A percentile compares a stretch with the other conserved stretches of the same genome.
Conservation (phyloP, 2,888 invertebrate species). For the Caenorhabditis sp. region DNA sequence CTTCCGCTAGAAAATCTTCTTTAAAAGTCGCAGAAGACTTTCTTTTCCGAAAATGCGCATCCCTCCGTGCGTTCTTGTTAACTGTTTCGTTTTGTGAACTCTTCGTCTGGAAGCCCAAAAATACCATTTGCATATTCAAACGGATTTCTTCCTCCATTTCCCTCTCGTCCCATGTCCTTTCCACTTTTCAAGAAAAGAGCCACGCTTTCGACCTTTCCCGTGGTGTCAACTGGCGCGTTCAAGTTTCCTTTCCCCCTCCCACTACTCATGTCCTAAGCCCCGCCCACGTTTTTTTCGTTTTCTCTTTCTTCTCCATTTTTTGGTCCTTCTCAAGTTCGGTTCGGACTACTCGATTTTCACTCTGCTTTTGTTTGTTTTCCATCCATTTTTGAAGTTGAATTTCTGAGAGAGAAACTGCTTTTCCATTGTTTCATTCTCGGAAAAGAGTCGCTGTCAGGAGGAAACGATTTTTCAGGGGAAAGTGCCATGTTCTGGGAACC, state of each 20-base stretch:
- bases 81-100: slow-evolving; percentile 15
- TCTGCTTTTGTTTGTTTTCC: slow-evolving; percentile 2
- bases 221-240: slow-evolving; percentile 13
- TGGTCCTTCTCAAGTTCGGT: slow-evolving; percentile 17
- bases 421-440: no score
- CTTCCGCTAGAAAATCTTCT: not conserved
- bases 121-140: slow-evolving; percentile 27
- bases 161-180: slow-evolving; percentile 4
- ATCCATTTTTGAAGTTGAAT: slow-evolving; percentile 3
- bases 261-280: no score
- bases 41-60: not conserved
- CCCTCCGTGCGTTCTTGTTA: not conserved
- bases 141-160: not conserved
- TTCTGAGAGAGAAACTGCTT: not conserved
- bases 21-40: slow-evolving; percentile 5
- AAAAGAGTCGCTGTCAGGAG: no score
- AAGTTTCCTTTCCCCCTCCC: slow-evolving; percentile 6
- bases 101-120: not conserved
- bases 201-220: not conserved
- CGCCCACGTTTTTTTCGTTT: slow-evolving; percentile 4
- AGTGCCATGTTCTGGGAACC: not conserved
- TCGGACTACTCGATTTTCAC: slow-evolving; percentile 11
- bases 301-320: not conserved
- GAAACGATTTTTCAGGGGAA: no score
- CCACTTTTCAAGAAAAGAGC: not conserved